These are phyloP conservation scores for Triops cancriformis DNA, from an alignment of 1,140 invertebrate species.

Conservation along the genomic window DNA sequence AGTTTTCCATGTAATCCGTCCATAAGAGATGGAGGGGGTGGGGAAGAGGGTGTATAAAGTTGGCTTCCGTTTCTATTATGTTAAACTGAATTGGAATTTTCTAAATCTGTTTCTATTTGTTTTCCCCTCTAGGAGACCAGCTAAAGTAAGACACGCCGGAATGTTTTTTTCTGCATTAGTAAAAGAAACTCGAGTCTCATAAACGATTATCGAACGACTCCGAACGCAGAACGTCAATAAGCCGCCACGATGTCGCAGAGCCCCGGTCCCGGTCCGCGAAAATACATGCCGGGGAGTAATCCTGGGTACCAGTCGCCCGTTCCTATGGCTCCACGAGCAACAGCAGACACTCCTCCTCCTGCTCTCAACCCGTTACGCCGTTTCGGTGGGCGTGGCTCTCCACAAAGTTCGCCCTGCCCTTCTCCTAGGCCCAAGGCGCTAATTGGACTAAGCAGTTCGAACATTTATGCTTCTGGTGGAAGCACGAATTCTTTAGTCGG, in stretches of 20 bases:
- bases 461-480: neutral
- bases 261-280: neutral
- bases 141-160: neutral
- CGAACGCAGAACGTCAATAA: neutral
- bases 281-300: neutral
- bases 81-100: neutral
- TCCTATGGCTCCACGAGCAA: neutral
- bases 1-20: no score
- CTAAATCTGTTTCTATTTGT: neutral
- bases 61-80: no score
- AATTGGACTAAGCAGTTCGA: neutral
- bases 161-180: neutral
- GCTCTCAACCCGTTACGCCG: constrained; percentile 15
- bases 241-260: neutral
- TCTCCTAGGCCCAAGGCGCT: constrained; percentile 5
- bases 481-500: neutral
- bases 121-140: neutral
- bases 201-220: neutral
- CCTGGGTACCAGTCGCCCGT: neutral
- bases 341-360: neutral
- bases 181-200: neutral
- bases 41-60: no score
- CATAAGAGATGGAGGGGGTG: no score
- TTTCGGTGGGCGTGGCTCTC: constrained; percentile 3
- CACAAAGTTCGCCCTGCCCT: constrained; percentile 17